A percentile compares a stretch with the other conserved stretches of the same genome.
Conservation (phyloP, 2,888 invertebrate genomes). For the Alcis repandata region DNA sequence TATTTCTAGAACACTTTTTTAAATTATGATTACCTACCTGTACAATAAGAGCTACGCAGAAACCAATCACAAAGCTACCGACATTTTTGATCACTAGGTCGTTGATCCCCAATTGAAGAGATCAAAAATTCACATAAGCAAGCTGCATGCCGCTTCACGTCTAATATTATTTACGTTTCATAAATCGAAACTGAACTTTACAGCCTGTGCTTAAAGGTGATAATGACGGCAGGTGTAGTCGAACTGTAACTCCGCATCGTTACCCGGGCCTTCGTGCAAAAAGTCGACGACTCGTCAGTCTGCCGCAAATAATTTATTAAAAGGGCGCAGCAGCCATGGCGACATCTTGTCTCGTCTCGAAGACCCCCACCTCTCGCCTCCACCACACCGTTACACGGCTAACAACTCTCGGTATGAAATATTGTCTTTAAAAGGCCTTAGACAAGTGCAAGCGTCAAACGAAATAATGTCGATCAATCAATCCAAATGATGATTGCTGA, state of each 20-base stretch:
- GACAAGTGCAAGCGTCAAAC: slow-evolving; percentile 9
- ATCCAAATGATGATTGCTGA: slow-evolving; percentile 51
- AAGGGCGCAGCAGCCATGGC: slow-evolving; percentile 68
- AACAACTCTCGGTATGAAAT: slow-evolving; percentile 34
- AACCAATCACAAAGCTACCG: slow-evolving; percentile 9
- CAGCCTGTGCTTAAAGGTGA: slow-evolving; percentile 48
- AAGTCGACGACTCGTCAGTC: slow-evolving; percentile 70
- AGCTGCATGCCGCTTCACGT: slow-evolving; percentile 51
- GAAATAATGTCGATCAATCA: slow-evolving; percentile 40
- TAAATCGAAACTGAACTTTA: slow-evolving; percentile 53
- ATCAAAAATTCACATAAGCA: slow-evolving; percentile 54
- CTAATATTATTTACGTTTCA: slow-evolving; percentile 35
- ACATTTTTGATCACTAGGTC: slow-evolving; percentile 47
- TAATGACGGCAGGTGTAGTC: slow-evolving; percentile 45
- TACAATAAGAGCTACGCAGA: not conserved
- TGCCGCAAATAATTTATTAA: slow-evolving; percentile 72
- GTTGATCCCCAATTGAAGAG: slow-evolving; percentile 54
- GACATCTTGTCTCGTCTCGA: slow-evolving; percentile 74
- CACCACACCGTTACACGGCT: slow-evolving; percentile 47
- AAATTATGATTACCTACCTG: not conserved
- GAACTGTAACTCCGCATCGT: slow-evolving; percentile 56
- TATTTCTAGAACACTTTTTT: no score
- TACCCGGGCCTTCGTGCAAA: slow-evolving; percentile 65
- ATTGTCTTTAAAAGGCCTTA: slow-evolving; percentile 10
- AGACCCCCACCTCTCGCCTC: slow-evolving; percentile 47